A percentile compares a stretch with the other conserved stretches of the same genome.
Evolutionary conservation across 2,888 invertebrate species (phyloP).

Genomic region (Lydus trimaculatus): DNA sequence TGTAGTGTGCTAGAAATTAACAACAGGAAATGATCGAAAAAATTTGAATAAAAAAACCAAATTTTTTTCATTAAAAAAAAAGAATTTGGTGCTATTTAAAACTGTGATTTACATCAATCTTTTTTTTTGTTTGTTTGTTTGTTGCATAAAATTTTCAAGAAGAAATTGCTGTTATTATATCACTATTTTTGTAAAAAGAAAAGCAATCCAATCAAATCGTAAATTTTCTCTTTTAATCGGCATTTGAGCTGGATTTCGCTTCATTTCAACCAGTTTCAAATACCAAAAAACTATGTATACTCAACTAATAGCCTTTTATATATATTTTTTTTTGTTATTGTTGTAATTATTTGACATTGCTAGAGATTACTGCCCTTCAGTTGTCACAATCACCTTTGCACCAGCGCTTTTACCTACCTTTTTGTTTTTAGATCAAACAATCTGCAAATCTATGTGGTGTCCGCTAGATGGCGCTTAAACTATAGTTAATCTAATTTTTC

Average conservation of each 20-base stretch:
- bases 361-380: neutral
- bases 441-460: neutral
- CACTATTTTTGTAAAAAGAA: constrained; percentile 47
- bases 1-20: constrained; percentile 39
- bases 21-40: constrained; percentile 33
- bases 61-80: constrained; percentile 43
- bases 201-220: neutral
- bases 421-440: neutral
- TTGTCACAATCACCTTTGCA: constrained; percentile 1
- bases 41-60: constrained; percentile 49
- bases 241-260: neutral
- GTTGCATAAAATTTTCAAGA: constrained; percentile 25
- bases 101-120: constrained; percentile 57
- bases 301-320: neutral
- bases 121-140: constrained; percentile 38
- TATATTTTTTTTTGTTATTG: neutral
- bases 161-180: constrained; percentile 36
- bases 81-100: constrained; percentile 60
- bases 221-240: neutral
- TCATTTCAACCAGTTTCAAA: neutral
- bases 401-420: neutral
- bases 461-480: constrained; percentile 1
- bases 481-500: neutral
- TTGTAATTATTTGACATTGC: neutral
- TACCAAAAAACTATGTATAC: neutral